These are phyloP conservation scores for Chascanopsetta lugubris DNA, from an alignment of 2,113 vertebrate species.

Conservation along the genomic window DNA sequence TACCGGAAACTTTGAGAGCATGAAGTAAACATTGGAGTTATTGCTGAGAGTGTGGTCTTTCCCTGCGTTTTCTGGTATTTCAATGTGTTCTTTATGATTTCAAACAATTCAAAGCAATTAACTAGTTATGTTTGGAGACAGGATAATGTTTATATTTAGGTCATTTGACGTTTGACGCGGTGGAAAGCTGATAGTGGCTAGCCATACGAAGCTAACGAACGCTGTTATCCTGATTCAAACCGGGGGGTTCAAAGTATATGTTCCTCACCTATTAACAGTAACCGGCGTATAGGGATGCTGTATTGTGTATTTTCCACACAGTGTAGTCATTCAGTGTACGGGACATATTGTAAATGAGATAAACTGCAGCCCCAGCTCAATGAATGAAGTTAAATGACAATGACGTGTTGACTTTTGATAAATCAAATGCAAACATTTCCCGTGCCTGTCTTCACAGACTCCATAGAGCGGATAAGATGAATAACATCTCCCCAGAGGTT, in stretches of 20 bases:
- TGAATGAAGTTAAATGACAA: not conserved
- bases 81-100: not conserved
- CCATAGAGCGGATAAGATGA: conserved; percentile 62
- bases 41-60: conserved; percentile 15
- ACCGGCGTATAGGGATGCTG: not conserved
- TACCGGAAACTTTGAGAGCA: conserved; percentile 57
- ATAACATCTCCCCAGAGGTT: conserved; percentile 93
- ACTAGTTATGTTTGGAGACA: rapidly evolving
- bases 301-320: not conserved
- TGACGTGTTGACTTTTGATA: too few relatives aligned
- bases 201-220: not conserved
- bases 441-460: conserved; percentile 24
- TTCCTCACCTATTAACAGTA: not conserved
- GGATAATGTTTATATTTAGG: not conserved
- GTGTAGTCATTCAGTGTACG: not conserved
- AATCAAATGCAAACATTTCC: not conserved
- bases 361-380: not conserved
- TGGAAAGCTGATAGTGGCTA: conserved; percentile 37
- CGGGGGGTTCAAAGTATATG: not conserved
- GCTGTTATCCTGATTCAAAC: not conserved
- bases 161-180: not conserved
- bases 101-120: not conserved
- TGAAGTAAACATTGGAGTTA: conserved; percentile 68
- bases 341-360: not conserved
- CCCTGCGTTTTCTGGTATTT: conserved; percentile 58